phyloP scores from a whole-genome alignment of 1,140 invertebrate genomes.

The Oryctes rhinoceros region DNA sequence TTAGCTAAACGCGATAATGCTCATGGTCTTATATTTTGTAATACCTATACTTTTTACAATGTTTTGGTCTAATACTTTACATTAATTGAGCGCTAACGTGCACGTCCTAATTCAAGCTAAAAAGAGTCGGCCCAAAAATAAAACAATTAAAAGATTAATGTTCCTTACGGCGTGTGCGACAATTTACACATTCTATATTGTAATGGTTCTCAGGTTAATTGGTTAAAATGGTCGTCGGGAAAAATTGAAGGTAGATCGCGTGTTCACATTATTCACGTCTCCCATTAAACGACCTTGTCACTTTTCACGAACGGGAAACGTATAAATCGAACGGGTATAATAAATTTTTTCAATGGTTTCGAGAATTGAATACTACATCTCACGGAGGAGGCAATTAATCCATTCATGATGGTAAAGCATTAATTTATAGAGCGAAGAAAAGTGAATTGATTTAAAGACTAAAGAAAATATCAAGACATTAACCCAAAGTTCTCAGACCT shows the following conservation, averaged over 20 bases:
- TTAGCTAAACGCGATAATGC: too few relatives aligned
- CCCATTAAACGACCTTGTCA: background rate
- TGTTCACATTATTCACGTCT: background rate
- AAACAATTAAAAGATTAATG: background rate
- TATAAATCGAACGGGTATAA: background rate
- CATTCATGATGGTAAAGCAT: background rate
- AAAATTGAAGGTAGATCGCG: slow-evolving; percentile 4
- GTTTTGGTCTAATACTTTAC: too few relatives aligned
- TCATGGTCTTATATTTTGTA: too few relatives aligned
- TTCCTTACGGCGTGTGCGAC: background rate
- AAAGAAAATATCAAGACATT: too few relatives aligned
- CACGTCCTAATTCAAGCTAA: too few relatives aligned
- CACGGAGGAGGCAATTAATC: background rate
- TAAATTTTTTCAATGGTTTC: background rate
- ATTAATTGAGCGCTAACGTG: too few relatives aligned
- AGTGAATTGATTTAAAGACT: background rate
- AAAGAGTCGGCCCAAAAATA: background rate
- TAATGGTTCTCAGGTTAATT: background rate
- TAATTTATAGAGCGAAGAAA: background rate
- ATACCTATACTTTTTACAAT: too few relatives aligned
- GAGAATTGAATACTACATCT: background rate
- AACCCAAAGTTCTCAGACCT: too few relatives aligned
- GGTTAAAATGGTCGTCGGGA: background rate
- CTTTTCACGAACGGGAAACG: background rate
- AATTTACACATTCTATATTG: background rate